phyloP scores from a whole-genome alignment of 2,113 vertebrate genomes.

The Rattus norvegicus region GRCr8 NC_086036.1:68431001-68431500 shows the following conservation, averaged over 20 bases:
- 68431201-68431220: slow-evolving; percentile 46
- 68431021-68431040: not conserved
- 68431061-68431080: too few relatives aligned
- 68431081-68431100: not conserved
- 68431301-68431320: not conserved
- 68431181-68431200: not conserved
- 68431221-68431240: not conserved
- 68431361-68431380: slow-evolving; percentile 51
- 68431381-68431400: slow-evolving; percentile 38
- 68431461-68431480: not conserved
- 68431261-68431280: not conserved
- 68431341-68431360: slow-evolving; percentile 39
- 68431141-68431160: not conserved
- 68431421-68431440: not conserved
- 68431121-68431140: not conserved
- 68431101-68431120: not conserved
- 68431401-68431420: not conserved
- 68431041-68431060: too few relatives aligned
- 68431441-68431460: not conserved
- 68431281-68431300: not conserved
- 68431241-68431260: not conserved
- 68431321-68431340: slow-evolving; percentile 26
- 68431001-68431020: not conserved
- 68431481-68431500: not conserved
- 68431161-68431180: too few relatives aligned